Percentiles rank a stretch among this genome's conserved stretches.
Evolutionary conservation across 1,140 invertebrate species (phyloP).

Genomic region (Magallana angulata): DNA sequence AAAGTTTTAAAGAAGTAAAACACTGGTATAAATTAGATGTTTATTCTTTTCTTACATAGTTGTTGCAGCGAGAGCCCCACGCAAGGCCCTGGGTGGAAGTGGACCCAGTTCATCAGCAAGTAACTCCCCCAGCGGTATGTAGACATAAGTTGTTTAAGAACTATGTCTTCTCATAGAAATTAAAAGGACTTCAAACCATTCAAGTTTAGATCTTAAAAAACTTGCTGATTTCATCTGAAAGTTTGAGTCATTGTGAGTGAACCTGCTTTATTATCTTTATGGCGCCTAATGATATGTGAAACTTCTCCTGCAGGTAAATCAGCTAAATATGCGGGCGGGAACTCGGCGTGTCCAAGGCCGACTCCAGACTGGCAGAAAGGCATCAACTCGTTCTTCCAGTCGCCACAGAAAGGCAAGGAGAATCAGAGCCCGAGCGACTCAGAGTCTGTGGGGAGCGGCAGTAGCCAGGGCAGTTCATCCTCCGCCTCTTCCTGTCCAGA

Average conservation of each 20-base stretch:
- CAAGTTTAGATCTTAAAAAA: too few relatives aligned
- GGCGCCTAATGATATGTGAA: too few relatives aligned
- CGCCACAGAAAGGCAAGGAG: conserved; percentile 8
- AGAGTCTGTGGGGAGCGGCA: background rate
- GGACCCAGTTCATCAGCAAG: conserved; percentile 46
- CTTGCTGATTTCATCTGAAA: too few relatives aligned
- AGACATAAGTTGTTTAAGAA: too few relatives aligned
- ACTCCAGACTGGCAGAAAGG: conserved; percentile 75
- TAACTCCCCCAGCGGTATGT: conserved; percentile 63
- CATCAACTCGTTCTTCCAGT: conserved; percentile 58
- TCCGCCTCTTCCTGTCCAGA: background rate
- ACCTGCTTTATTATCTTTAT: too few relatives aligned
- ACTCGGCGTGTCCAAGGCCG: conserved; percentile 67
- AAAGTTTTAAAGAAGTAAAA: too few relatives aligned
- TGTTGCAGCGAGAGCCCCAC: conserved; percentile 66
- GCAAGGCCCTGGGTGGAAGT: conserved; percentile 63
- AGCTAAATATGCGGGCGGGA: conserved; percentile 72
- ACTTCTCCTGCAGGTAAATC: conserved; percentile 43
- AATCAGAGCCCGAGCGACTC: background rate
- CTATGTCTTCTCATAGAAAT: too few relatives aligned
- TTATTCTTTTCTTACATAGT: conserved; percentile 53
- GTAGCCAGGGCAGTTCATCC: background rate
- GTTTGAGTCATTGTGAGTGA: too few relatives aligned
- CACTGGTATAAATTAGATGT: background rate
- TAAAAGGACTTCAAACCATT: too few relatives aligned